Conservation (phyloP, 2,888 invertebrate genomes). For the Drosophila nigritarsus region DNA sequence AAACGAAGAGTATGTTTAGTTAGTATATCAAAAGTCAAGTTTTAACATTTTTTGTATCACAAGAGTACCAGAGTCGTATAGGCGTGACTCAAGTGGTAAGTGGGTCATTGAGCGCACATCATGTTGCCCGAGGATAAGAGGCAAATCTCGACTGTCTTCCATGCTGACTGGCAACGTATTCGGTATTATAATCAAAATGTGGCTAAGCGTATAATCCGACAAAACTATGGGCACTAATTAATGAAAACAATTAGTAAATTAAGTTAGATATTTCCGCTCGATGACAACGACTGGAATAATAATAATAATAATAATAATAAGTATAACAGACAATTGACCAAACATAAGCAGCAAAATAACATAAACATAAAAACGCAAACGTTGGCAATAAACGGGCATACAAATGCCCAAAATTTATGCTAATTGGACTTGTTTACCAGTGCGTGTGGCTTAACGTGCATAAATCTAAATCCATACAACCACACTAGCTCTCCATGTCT, state of each 20-base stretch:
- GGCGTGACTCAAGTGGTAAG: slow-evolving; percentile 59
- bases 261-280: slow-evolving; percentile 60
- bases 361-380: slow-evolving; percentile 77
- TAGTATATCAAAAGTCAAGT: neutral
- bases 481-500: slow-evolving; percentile 4
- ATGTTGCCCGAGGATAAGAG: slow-evolving; percentile 14
- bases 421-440: slow-evolving; percentile 79
- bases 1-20: slow-evolving; percentile 15
- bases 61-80: slow-evolving; percentile 6
- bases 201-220: slow-evolving; percentile 47
- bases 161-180: slow-evolving; percentile 42
- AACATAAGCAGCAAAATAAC: slow-evolving; percentile 55
- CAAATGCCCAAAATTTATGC: slow-evolving; percentile 75
- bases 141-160: slow-evolving; percentile 1
- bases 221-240: slow-evolving; percentile 62
- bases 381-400: slow-evolving; percentile 74
- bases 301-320: slow-evolving; percentile 9
- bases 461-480: slow-evolving; percentile 52
- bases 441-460: slow-evolving; percentile 67
- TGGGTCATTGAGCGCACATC: slow-evolving; percentile 57
- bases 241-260: slow-evolving; percentile 80
- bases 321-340: slow-evolving; percentile 50
- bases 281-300: slow-evolving; percentile 41
- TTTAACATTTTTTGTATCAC: slow-evolving; percentile 21
- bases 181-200: slow-evolving; percentile 36